phyloP scores from a whole-genome alignment of 2,888 invertebrate species.

The Andricus curvator region DNA sequence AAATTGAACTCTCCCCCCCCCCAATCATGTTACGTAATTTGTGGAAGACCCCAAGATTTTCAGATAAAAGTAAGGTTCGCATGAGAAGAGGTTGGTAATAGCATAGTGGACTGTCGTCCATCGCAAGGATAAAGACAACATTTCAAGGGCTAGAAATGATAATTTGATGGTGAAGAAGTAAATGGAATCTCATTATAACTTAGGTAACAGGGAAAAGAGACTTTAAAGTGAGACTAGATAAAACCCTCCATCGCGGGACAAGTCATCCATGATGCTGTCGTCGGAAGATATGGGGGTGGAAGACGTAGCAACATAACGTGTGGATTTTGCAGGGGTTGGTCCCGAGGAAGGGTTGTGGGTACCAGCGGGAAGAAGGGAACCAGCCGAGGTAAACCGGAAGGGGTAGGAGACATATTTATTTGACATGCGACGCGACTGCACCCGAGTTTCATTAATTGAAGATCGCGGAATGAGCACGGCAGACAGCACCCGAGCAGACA shows the following conservation, averaged over 20 bases:
- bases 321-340: constrained; percentile 53
- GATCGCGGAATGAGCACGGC: constrained; percentile 77
- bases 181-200: too few relatives aligned
- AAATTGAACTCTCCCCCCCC: too few relatives aligned
- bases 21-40: too few relatives aligned
- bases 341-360: constrained; percentile 59
- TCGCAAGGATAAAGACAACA: too few relatives aligned
- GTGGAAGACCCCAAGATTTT: too few relatives aligned
- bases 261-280: constrained; percentile 53
- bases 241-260: constrained; percentile 42
- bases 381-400: constrained; percentile 52
- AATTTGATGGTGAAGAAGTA: too few relatives aligned
- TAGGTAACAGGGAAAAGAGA: not conserved
- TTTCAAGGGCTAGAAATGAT: too few relatives aligned
- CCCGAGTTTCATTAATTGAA: constrained; percentile 79
- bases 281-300: constrained; percentile 53
- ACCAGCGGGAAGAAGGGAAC: constrained; percentile 59
- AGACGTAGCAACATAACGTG: constrained; percentile 46
- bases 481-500: constrained; percentile 73
- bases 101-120: too few relatives aligned
- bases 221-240: constrained; percentile 50
- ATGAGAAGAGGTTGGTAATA: too few relatives aligned
- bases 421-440: constrained; percentile 79
- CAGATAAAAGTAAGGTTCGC: too few relatives aligned
- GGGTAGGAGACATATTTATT: constrained; percentile 77